Conservation (phyloP, 2,113 vertebrate species). For the Rana temporaria region DNA sequence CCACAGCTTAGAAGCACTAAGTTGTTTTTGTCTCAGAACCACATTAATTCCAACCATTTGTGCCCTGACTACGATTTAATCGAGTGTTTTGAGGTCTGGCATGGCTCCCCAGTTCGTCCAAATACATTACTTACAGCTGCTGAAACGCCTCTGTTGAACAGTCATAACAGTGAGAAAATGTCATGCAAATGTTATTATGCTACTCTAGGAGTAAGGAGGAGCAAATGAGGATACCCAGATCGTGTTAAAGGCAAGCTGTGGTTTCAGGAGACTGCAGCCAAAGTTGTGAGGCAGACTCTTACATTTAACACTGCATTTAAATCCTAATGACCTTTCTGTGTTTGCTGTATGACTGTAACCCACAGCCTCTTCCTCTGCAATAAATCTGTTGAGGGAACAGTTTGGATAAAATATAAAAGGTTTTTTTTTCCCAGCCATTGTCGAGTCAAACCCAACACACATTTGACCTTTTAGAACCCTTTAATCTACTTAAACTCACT, state of each 20-base stretch:
- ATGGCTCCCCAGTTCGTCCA: conserved; percentile 45
- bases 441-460: conserved; percentile 19
- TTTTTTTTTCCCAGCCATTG: conserved; percentile 19
- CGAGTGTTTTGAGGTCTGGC: conserved; percentile 57
- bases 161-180: conserved; percentile 56
- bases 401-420: conserved; percentile 28
- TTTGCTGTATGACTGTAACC: conserved; percentile 41
- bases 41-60: conserved; percentile 55
- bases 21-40: conserved; percentile 37
- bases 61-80: conserved; percentile 46
- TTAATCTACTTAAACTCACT: conserved; percentile 16
- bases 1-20: conserved; percentile 31
- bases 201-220: conserved; percentile 40
- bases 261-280: conserved; percentile 22
- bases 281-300: conserved; percentile 37
- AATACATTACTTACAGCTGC: conserved; percentile 58
- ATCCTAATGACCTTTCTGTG: conserved; percentile 46
- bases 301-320: conserved; percentile 34
- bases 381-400: conserved; percentile 24
- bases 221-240: conserved; percentile 50
- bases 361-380: conserved; percentile 30
- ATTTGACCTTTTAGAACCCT: conserved; percentile 31
- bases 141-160: conserved; percentile 47
- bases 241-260: conserved; percentile 23
- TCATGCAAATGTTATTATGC: conserved; percentile 57